Conservation (phyloP, 1,140 invertebrate genomes). For the Trichogramma pretiosum region DNA sequence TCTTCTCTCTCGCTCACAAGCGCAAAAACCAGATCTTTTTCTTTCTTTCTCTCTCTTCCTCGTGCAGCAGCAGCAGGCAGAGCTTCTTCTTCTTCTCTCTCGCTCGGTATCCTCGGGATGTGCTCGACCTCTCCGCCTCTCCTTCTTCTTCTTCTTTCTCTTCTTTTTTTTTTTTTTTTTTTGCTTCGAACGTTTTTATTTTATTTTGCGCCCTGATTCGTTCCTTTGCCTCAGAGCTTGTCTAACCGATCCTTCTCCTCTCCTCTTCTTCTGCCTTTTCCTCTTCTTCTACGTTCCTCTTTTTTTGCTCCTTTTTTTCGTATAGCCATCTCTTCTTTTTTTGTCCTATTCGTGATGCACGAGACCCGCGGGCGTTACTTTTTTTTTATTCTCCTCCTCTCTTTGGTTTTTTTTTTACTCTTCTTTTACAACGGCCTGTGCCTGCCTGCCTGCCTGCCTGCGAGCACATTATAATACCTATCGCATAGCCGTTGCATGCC, state of each 20-base stretch:
- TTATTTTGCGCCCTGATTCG: constrained; percentile 3
- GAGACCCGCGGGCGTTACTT: background rate
- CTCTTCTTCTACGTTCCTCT: background rate
- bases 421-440: no score
- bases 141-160: constrained; percentile 8
- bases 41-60: no score
- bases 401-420: constrained; percentile 14
- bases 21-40: no score
- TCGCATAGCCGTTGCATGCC: no score
- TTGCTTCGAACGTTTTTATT: constrained; percentile 13
- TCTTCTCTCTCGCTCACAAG: no score
- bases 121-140: no score
- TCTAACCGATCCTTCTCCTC: background rate
- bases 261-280: background rate
- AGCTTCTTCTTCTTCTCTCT: constrained; percentile 7
- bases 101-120: background rate
- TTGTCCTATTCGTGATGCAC: no score
- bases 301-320: no score
- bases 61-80: no score
- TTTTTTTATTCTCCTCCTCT: constrained; percentile 15
- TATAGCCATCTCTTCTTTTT: no score
- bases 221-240: constrained; percentile 9
- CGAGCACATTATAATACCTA: no score
- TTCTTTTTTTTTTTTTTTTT: constrained; percentile 8
- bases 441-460: no score